phyloP scores from a whole-genome alignment of 1,140 invertebrate species.

The Aporrectodea caliginosa region DNA sequence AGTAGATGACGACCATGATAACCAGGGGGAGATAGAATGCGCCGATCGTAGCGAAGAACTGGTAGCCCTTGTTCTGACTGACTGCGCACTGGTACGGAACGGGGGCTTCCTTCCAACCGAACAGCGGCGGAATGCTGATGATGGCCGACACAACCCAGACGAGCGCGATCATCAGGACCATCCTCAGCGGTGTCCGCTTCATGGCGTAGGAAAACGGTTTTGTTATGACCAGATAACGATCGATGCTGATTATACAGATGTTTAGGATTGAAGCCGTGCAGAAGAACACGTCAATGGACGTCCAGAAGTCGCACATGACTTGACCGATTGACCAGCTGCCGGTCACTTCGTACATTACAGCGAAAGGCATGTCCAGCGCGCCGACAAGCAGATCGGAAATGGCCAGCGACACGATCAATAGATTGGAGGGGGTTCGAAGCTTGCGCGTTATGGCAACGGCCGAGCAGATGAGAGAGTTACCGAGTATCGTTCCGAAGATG shows the following conservation, averaged over 20 bases:
- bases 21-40: constrained; percentile 91
- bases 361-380: constrained; percentile 95
- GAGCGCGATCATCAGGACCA: constrained; percentile 79
- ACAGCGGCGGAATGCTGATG: constrained; percentile 88
- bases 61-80: constrained; percentile 84
- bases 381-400: constrained; percentile 94
- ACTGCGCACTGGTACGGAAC: constrained; percentile 67
- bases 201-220: constrained; percentile 57
- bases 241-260: constrained; percentile 59
- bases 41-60: constrained; percentile 62
- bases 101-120: constrained; percentile 72
- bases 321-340: constrained; percentile 53
- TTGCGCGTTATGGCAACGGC: constrained; percentile 64
- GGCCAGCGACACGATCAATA: constrained; percentile 96
- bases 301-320: constrained; percentile 57
- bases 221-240: constrained; percentile 60
- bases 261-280: constrained; percentile 61
- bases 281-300: constrained; percentile 58
- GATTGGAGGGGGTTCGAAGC: constrained; percentile 92
- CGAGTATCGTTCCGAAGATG: constrained; percentile 88
- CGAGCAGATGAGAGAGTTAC: constrained; percentile 92
- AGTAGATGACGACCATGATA: constrained; percentile 87
- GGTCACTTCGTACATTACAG: constrained; percentile 60
- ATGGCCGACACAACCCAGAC: constrained; percentile 93
- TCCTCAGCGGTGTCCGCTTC: constrained; percentile 62